Conservation (phyloP, 2,888 invertebrate species). For the Stratiomys singularior region DNA sequence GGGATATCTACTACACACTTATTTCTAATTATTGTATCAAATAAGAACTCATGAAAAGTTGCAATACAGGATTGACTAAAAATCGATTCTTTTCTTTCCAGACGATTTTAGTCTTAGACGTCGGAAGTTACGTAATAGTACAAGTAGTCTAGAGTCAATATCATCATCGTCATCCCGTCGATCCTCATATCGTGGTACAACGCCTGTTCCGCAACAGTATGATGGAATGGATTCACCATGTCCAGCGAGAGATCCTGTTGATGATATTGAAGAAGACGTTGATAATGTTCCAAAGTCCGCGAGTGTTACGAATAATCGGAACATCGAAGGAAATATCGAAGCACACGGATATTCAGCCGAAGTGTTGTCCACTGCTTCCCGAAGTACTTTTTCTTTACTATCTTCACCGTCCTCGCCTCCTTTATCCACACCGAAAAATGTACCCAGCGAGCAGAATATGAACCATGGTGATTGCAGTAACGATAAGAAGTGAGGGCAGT, state of each 20-base stretch:
- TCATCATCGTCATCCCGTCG: conserved; percentile 56
- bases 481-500: conserved; percentile 6
- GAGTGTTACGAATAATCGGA: neutral
- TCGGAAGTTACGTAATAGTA: conserved; percentile 23
- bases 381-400: too few relatives aligned
- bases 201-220: conserved; percentile 36
- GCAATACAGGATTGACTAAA: too few relatives aligned
- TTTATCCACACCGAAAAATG: neutral
- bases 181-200: conserved; percentile 36
- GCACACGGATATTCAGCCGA: too few relatives aligned
- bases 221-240: conserved; percentile 35
- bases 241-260: neutral
- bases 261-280: neutral
- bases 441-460: neutral
- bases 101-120: conserved; percentile 35
- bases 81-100: conserved; percentile 18
- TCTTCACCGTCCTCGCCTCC: neutral
- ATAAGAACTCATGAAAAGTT: too few relatives aligned
- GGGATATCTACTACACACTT: too few relatives aligned
- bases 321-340: too few relatives aligned
- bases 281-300: neutral
- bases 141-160: conserved; percentile 56
- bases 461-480: neutral
- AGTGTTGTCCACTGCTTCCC: neutral
- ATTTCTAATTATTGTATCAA: too few relatives aligned